These are phyloP conservation scores for Salvator merianae DNA, from an alignment of 2,113 vertebrate species.

Conservation along the genomic window DNA sequence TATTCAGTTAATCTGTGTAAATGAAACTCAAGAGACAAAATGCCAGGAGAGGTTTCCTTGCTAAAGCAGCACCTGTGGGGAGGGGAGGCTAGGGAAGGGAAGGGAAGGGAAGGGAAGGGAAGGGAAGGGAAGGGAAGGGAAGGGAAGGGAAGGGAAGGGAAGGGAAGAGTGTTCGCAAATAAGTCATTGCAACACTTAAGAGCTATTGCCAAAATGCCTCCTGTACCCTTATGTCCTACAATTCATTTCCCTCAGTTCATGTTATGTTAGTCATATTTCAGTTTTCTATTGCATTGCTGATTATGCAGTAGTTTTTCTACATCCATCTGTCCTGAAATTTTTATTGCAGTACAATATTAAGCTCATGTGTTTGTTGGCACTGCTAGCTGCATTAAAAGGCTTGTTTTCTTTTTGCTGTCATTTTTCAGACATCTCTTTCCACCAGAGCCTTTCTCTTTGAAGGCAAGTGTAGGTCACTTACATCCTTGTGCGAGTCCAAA, in stretches of 20 bases:
- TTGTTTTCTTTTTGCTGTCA: not conserved
- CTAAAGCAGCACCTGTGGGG: not conserved
- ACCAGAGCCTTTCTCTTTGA: not conserved
- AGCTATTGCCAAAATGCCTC: not conserved
- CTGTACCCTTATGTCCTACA: accelerated
- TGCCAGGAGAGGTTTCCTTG: not conserved
- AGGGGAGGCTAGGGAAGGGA: too few relatives aligned
- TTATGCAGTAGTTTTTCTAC: not conserved
- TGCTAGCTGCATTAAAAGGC: accelerated
- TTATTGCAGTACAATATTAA: not conserved
- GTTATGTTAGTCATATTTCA: accelerated
- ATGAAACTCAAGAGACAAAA: not conserved
- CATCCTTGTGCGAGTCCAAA: not conserved
- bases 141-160: too few relatives aligned
- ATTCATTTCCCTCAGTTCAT: not conserved
- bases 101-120: too few relatives aligned
- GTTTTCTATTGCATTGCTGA: not conserved
- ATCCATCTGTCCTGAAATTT: not conserved
- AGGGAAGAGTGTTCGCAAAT: not conserved
- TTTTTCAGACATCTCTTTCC: not conserved
- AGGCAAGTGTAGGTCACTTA: not conserved
- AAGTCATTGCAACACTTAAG: not conserved
- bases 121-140: too few relatives aligned
- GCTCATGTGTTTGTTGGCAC: not conserved
- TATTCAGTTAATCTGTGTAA: not conserved